These are phyloP conservation scores for Corythornis vintsioides DNA, from an alignment of 2,113 vertebrate genomes.

Conservation along the genomic window DNA sequence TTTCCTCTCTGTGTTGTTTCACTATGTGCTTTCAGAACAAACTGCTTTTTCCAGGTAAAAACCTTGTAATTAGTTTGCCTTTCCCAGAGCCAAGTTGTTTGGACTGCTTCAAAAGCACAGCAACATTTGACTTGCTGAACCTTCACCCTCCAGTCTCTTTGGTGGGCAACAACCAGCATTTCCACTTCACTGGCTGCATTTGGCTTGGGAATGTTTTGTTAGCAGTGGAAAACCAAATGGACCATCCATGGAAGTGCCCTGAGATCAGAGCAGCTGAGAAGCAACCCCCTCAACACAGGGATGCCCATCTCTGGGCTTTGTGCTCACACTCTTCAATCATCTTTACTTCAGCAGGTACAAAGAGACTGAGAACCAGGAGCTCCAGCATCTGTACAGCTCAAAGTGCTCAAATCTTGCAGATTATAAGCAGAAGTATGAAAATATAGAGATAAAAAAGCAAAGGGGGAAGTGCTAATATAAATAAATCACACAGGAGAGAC, in stretches of 20 bases:
- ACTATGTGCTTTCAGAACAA: not conserved
- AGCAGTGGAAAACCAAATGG: not conserved
- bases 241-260: not conserved
- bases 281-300: accelerated
- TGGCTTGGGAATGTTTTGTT: not conserved
- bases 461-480: not conserved
- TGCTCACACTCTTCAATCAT: not conserved
- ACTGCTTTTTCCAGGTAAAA: not conserved
- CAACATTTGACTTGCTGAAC: not conserved
- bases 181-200: not conserved
- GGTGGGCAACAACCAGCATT: not conserved
- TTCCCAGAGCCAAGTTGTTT: not conserved
- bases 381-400: accelerated
- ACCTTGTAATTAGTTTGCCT: not conserved
- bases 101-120: not conserved
- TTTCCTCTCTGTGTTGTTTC: not conserved
- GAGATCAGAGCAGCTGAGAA: not conserved
- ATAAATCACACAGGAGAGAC: not conserved
- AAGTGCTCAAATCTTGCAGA: not conserved
- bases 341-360: not conserved
- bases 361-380: not conserved
- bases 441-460: not conserved
- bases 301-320: not conserved
- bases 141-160: not conserved
- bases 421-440: not conserved